Evolutionary conservation across 2,113 vertebrate genomes (phyloP).

Genomic region (Odocoileus hemionus): DNA sequence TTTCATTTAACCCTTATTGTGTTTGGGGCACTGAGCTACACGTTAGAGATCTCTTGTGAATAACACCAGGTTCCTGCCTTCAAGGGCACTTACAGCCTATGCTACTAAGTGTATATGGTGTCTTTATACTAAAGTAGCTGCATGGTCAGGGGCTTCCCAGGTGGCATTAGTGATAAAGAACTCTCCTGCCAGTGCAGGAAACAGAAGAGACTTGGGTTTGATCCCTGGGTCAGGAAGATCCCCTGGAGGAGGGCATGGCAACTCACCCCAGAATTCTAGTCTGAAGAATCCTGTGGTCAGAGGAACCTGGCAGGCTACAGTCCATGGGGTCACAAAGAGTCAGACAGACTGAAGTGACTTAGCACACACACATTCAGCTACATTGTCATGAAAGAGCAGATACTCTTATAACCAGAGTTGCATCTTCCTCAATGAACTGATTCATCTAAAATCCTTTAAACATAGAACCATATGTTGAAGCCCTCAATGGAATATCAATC

Average conservation of each 20-base stretch:
- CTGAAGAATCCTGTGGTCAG: neutral
- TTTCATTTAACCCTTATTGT: neutral
- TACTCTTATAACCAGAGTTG: neutral
- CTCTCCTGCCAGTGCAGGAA: neutral
- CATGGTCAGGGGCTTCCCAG: neutral
- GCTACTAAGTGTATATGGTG: fast-evolving
- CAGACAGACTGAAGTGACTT: neutral
- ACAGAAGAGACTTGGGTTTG: neutral
- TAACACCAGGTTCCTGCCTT: neutral
- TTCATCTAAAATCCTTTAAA: conserved; percentile 1
- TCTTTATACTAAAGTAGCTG: neutral
- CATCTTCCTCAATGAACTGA: neutral
- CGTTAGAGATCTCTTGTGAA: fast-evolving
- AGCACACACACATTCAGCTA: neutral
- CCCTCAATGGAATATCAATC: conserved; percentile 23
- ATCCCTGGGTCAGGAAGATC: neutral
- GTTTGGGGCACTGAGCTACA: neutral
- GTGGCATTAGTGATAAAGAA: neutral
- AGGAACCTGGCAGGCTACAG: neutral
- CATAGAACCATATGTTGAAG: neutral
- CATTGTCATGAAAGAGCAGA: fast-evolving
- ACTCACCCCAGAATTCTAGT: neutral
- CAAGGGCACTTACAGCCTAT: neutral
- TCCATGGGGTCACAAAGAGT: neutral
- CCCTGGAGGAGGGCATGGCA: neutral